Conservation (phyloP, 2,888 invertebrate genomes). For the Sinelater perroti region DNA sequence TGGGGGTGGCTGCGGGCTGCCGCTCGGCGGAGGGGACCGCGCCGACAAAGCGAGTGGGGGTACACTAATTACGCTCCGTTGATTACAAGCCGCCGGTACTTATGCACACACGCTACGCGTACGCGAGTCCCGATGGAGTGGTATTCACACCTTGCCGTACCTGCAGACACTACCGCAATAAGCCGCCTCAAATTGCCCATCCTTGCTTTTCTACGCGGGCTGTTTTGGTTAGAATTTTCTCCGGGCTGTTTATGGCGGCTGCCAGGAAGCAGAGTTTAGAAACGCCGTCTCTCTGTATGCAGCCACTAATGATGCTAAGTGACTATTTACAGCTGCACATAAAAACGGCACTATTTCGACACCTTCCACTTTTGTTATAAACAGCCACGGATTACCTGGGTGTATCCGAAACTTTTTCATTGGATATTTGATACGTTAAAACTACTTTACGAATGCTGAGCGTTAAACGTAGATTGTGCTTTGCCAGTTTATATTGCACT, state of each 20-base stretch:
- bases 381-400: too few species aligned
- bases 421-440: too few species aligned
- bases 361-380: too few species aligned
- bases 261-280: background rate
- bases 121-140: constrained; percentile 17
- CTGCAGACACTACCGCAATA: constrained; percentile 23
- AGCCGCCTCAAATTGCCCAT: constrained; percentile 9
- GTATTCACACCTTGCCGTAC: constrained; percentile 27
- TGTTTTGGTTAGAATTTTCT: constrained; percentile 1
- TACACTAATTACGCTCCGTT: constrained; percentile 40
- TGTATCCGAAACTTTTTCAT: too few species aligned
- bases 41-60: constrained; percentile 45
- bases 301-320: too few species aligned
- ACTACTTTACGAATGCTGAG: too few species aligned
- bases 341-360: too few species aligned
- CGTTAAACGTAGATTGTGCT: too few species aligned
- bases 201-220: constrained; percentile 1
- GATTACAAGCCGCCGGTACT: constrained; percentile 30
- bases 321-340: too few species aligned
- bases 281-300: too few species aligned
- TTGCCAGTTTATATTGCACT: too few species aligned
- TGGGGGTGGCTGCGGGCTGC: constrained; percentile 56
- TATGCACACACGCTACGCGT: constrained; percentile 20
- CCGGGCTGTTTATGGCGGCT: background rate
- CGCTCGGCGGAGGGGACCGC: constrained; percentile 39